Conservation (phyloP, 2,113 vertebrate species). For the Rhinopomastus cyanomelas region DNA sequence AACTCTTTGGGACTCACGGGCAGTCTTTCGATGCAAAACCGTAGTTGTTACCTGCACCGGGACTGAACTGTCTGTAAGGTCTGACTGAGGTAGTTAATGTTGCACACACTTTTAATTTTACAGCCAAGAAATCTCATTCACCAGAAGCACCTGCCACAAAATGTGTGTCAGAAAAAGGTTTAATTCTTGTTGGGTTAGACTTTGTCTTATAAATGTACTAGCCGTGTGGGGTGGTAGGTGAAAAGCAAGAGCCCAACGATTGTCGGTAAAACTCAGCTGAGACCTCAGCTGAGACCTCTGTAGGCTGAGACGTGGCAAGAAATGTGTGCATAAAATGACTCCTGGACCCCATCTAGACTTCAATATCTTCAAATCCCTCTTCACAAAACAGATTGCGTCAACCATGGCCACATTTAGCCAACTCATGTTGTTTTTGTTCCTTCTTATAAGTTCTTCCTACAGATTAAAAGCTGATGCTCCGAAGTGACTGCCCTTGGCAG, state of each 20-base stretch:
- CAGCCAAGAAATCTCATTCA: background rate
- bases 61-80: background rate
- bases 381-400: slow-evolving; percentile 79
- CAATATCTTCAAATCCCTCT: slow-evolving; percentile 75
- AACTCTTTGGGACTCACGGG: background rate
- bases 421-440: slow-evolving; percentile 80
- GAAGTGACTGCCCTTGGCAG: slow-evolving; percentile 69
- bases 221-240: background rate
- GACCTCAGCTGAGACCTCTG: too few species aligned
- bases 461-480: slow-evolving; percentile 82
- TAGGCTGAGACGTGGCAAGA: background rate
- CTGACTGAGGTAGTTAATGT: background rate
- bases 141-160: background rate
- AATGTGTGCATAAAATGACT: slow-evolving; percentile 61
- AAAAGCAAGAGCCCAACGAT: too few species aligned
- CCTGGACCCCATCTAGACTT: slow-evolving; percentile 67
- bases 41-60: background rate
- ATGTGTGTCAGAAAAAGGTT: background rate
- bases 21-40: background rate
- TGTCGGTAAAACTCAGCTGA: too few species aligned
- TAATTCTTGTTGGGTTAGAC: background rate
- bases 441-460: slow-evolving; percentile 72
- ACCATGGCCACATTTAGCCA: slow-evolving; percentile 65
- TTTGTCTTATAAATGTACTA: background rate
- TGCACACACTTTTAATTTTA: background rate